Conservation (phyloP, 2,888 invertebrate species). For the Oasisia sp. region DNA sequence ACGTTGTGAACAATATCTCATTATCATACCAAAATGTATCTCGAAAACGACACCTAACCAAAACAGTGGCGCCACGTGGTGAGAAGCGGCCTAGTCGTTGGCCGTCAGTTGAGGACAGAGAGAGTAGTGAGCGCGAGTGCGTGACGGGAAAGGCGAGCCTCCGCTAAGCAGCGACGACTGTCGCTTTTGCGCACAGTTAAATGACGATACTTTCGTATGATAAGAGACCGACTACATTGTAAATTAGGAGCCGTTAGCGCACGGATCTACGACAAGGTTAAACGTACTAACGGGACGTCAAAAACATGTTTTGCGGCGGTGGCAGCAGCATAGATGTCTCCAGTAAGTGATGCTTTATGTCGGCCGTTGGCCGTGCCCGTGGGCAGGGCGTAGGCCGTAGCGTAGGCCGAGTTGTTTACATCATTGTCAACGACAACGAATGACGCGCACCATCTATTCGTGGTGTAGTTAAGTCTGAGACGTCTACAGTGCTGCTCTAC, state of each 20-base stretch:
- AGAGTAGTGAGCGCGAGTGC: neutral
- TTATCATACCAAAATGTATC: neutral
- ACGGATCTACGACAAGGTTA: neutral
- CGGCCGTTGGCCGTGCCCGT: no score
- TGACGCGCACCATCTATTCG: neutral
- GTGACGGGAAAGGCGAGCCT: neutral
- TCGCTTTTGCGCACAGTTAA: neutral
- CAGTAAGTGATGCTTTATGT: neutral
- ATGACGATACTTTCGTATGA: neutral
- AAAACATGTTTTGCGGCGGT: neutral
- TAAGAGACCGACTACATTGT: neutral
- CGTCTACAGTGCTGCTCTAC: neutral
- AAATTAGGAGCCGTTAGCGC: neutral
- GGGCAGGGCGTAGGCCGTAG: no score
- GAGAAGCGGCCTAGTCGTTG: neutral
- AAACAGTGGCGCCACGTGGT: neutral
- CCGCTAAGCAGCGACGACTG: neutral
- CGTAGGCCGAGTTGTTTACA: neutral
- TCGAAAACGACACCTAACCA: neutral
- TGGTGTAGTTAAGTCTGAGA: neutral
- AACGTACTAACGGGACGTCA: neutral
- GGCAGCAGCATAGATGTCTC: neutral
- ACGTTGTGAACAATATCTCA: neutral
- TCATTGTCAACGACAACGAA: constrained; percentile 17
- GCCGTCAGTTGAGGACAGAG: neutral